A percentile compares a stretch with the other conserved stretches of the same genome.
Conservation (phyloP, 2,113 vertebrate species). For the Pandion haliaetus region DNA sequence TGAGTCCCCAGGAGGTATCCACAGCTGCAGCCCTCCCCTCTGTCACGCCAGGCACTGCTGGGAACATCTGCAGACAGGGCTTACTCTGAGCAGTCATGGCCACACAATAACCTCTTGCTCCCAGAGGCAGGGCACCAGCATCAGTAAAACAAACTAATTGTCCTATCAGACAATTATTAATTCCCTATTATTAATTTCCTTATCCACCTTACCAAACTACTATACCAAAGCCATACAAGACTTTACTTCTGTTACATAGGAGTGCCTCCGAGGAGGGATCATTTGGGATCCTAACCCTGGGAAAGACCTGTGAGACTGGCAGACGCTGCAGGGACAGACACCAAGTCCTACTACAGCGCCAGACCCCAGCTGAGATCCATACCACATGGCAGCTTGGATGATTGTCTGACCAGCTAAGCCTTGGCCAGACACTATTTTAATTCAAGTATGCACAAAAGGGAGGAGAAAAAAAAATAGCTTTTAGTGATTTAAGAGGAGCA, state of each 20-base stretch:
- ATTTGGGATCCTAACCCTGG: not conserved
- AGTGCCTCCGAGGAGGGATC: not conserved
- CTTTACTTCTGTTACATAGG: not conserved
- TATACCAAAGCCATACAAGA: not conserved
- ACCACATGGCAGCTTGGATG: not conserved
- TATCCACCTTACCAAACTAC: not conserved
- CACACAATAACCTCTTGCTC: not conserved
- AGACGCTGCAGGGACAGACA: not conserved
- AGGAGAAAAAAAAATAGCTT: not conserved
- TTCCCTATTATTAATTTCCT: not conserved
- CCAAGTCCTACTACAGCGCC: not conserved
- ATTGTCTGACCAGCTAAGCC: not conserved
- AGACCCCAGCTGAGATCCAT: not conserved
- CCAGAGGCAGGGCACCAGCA: not conserved
- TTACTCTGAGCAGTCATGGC: rapidly evolving
- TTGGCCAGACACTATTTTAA: slow-evolving; percentile 15
- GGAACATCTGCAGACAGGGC: not conserved
- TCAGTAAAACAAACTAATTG: not conserved
- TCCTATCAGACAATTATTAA: not conserved
- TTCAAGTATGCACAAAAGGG: not conserved
- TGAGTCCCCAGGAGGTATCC: not conserved
- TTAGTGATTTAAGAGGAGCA: not conserved
- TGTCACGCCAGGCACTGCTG: not conserved
- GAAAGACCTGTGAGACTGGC: not conserved
- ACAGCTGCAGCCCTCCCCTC: not conserved